Evolutionary conservation across 2,888 invertebrate genomes (phyloP).

Genomic region (Leptogaster cylindrica): DNA sequence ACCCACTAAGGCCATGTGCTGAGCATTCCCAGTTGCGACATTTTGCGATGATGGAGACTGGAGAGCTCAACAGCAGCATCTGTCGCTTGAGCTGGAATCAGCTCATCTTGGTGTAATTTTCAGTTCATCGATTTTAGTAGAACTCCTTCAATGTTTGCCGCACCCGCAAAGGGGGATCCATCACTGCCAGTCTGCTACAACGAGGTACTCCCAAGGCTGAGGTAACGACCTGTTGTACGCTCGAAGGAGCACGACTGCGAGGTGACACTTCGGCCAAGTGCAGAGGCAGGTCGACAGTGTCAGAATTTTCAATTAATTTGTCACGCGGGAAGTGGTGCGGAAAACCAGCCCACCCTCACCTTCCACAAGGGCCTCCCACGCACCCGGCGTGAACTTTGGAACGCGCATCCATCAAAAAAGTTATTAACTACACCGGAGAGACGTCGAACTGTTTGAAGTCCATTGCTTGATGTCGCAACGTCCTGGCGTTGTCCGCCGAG

Average conservation of each 20-base stretch:
- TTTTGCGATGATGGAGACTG: no score
- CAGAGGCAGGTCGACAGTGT: slow-evolving; percentile 17
- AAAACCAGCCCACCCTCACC: neutral
- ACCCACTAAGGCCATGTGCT: neutral
- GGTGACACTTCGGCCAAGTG: slow-evolving; percentile 22
- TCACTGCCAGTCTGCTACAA: slow-evolving; percentile 8
- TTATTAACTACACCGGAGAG: slow-evolving; percentile 14
- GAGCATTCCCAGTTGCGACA: no score
- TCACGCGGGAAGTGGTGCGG: neutral
- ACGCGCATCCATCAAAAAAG: slow-evolving; percentile 5
- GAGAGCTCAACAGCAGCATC: no score
- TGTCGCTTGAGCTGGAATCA: no score
- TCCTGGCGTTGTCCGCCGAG: neutral
- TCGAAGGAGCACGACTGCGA: slow-evolving; percentile 28
- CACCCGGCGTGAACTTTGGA: no score
- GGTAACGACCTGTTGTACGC: slow-evolving; percentile 37
- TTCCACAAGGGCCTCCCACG: neutral
- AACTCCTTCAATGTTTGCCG: no score
- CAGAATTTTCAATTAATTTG: slow-evolving; percentile 33
- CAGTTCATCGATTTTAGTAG: no score
- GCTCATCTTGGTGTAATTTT: no score
- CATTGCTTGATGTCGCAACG: neutral
- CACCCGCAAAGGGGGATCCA: neutral
- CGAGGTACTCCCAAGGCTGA: slow-evolving; percentile 13
- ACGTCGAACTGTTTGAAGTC: slow-evolving; percentile 9